A percentile compares a stretch with the other conserved stretches of the same genome.
Evolutionary conservation across 2,888 invertebrate genomes (phyloP).

Genomic region (Monopis laevigella): DNA sequence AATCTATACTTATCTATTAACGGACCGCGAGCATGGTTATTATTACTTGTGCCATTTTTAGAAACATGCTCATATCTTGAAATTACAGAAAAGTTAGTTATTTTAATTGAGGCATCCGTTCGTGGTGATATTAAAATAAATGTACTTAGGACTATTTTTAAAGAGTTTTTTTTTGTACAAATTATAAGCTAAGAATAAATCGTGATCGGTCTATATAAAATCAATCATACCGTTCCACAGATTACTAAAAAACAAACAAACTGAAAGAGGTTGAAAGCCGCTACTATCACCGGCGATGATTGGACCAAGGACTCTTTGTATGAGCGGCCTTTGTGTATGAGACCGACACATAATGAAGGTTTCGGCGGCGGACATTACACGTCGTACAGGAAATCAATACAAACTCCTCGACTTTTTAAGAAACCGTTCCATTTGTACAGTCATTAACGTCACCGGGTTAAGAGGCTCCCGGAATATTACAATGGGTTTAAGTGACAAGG

Average conservation of each 20-base stretch:
- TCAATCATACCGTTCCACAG: slow-evolving; percentile 9
- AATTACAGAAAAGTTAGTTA: too few relatives aligned
- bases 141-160: too few relatives aligned
- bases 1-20: too few relatives aligned
- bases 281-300: slow-evolving; percentile 44
- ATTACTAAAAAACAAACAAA: slow-evolving; percentile 13
- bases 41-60: too few relatives aligned
- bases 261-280: slow-evolving; percentile 23
- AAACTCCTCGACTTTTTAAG: slow-evolving; percentile 40
- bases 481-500: slow-evolving; percentile 12
- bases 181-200: too few relatives aligned
- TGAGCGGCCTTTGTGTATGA: slow-evolving; percentile 33
- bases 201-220: slow-evolving; percentile 2
- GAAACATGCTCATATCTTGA: too few relatives aligned
- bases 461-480: slow-evolving; percentile 42
- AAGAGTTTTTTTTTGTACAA: too few relatives aligned
- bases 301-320: slow-evolving; percentile 32
- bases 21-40: too few relatives aligned
- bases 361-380: slow-evolving; percentile 20
- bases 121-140: too few relatives aligned
- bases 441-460: slow-evolving; percentile 61
- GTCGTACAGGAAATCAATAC: slow-evolving; percentile 38
- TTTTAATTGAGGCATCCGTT: too few relatives aligned
- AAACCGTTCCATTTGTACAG: slow-evolving; percentile 39
- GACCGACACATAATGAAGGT: slow-evolving; percentile 36